Conservation (phyloP, 1,140 invertebrate genomes). For the Orius insidiosus region DNA sequence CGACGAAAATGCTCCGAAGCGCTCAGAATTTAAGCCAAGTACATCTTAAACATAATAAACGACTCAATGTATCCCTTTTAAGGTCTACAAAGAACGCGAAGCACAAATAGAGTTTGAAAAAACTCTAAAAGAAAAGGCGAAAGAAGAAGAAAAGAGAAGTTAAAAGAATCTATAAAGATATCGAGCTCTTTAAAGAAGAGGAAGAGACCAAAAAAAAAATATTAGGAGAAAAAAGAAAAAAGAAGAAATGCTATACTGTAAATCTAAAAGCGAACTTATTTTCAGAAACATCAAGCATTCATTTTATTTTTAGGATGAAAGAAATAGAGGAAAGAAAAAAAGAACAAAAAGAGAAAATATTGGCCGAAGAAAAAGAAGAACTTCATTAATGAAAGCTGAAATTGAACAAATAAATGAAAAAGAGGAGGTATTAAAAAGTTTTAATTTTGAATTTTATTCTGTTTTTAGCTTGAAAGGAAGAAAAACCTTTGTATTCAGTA, state of each 20-base stretch:
- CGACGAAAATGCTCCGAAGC: conserved; percentile 13
- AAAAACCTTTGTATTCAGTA: conserved; percentile 6
- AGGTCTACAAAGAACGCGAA: conserved; percentile 15
- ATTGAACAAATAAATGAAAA: conserved; percentile 15
- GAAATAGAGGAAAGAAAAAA: conserved; percentile 7
- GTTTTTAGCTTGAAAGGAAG: conserved; percentile 14
- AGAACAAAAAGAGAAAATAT: conserved; percentile 8
- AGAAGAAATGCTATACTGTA: conserved; percentile 7
- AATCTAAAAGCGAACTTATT: no score
- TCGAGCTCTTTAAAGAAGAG: conserved; percentile 16
- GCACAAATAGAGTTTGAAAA: conserved; percentile 18
- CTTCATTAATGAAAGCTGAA: conserved; percentile 13
- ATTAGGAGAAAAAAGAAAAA: conserved; percentile 13
- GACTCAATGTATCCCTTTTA: neutral
- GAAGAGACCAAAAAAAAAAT: conserved; percentile 14
- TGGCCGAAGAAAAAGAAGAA: conserved; percentile 13
- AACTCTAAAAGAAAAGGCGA: conserved; percentile 17
- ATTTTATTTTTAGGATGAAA: no score
- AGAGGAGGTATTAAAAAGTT: conserved; percentile 14
- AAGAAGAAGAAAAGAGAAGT: conserved; percentile 17
- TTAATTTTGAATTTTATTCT: neutral
- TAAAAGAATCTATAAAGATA: conserved; percentile 13
- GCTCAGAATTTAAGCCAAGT: conserved; percentile 16
- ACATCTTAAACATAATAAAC: neutral
- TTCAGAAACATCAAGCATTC: no score